A percentile compares a stretch with the other conserved stretches of the same genome.
phyloP scores from a whole-genome alignment of 2,113 vertebrate genomes.

The Prinia subflava region DNA sequence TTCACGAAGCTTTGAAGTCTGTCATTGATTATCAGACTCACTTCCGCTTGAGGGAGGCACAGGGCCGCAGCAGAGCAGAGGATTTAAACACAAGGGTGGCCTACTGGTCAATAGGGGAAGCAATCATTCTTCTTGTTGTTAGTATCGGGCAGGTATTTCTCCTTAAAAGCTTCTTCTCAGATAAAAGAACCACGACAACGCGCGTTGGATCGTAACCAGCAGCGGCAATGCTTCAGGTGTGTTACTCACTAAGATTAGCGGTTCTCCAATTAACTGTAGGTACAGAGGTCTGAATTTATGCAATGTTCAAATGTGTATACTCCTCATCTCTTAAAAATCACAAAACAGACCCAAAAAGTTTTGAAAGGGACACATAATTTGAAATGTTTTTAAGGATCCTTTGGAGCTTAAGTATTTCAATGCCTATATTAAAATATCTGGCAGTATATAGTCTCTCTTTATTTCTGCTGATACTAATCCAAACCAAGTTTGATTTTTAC shows the following conservation, averaged over 20 bases:
- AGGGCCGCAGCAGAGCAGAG: slow-evolving; percentile 95
- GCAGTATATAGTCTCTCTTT: slow-evolving; percentile 7
- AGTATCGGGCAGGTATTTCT: slow-evolving; percentile 97
- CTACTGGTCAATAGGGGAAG: slow-evolving; percentile 97
- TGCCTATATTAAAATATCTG: slow-evolving; percentile 20
- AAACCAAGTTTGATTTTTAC: slow-evolving; percentile 18
- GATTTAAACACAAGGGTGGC: slow-evolving; percentile 96
- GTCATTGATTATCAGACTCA: slow-evolving; percentile 98
- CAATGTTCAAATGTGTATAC: slow-evolving; percentile 50
- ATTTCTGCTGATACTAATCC: slow-evolving; percentile 33
- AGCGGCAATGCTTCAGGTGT: not conserved
- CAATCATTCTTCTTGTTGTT: slow-evolving; percentile 94
- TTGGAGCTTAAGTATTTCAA: not conserved
- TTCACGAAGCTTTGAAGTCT: slow-evolving; percentile 95
- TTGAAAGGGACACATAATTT: slow-evolving; percentile 46
- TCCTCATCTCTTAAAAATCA: slow-evolving; percentile 27
- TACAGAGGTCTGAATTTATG: slow-evolving; percentile 66
- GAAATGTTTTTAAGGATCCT: slow-evolving; percentile 1
- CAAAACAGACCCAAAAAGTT: not conserved
- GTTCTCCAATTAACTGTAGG: slow-evolving; percentile 64
- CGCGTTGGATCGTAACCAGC: slow-evolving; percentile 90
- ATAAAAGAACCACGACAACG: slow-evolving; percentile 96
- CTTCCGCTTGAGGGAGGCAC: slow-evolving; percentile 92
- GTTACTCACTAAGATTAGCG: slow-evolving; percentile 44
- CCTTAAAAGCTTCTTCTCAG: slow-evolving; percentile 96